Base-by-base conservation (phyloP, 2,888 invertebrate species). In the Elmis aenea region DNA sequence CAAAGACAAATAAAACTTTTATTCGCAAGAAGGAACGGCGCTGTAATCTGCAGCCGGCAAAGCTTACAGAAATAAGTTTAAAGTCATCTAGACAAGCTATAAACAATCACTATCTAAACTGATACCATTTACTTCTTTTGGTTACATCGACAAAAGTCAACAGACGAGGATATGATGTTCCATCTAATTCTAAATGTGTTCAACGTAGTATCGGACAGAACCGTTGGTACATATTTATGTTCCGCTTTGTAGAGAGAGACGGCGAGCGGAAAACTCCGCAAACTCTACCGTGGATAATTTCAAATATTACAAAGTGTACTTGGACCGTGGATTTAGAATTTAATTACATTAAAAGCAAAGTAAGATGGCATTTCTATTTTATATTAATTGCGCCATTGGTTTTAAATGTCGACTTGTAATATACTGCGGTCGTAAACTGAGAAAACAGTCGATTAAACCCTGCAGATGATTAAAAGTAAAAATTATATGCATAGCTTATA, bases 281-380 rank as follows among this genome's bases (percentile, higher is more conserved):
- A n/a, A n/a, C n/a, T n/a, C n/a, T n/a, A n/a, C n/a, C n/a, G n/a
- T n/a, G n/a, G 26, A 24, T 25, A 33, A 10, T 11, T 25, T 12
- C 12, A 25, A 29, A 18, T 18, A 29, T 12, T 29, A 11, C 14
- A 31, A 24, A 31, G 26, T 35, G 42, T 41, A 30, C 18, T 38
- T 40, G 22, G 22, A 23, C 35, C 31, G 24, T 33, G 32, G 44
- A 40, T 44, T 45, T 26, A 28, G 21, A 40, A 48, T 51, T 50
- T 51, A 51, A 51, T 52, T 51, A 49, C 48, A 40, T 46, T 51
- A 46, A 35, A 30, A 41, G 44, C 45, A 23, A n/a, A 38, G 43
- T 42, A 38, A 32, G 31, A 45, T 35, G 37, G 35, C 36, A 27
- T 42, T 40, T 42, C 46, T 46, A 50, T 50, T 41, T 46, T 39